Evolutionary conservation across 2,113 vertebrate genomes (phyloP), one percentile per base, ranked within the genome.

Genomic region (Coryphaenoides rupestris): DNA sequence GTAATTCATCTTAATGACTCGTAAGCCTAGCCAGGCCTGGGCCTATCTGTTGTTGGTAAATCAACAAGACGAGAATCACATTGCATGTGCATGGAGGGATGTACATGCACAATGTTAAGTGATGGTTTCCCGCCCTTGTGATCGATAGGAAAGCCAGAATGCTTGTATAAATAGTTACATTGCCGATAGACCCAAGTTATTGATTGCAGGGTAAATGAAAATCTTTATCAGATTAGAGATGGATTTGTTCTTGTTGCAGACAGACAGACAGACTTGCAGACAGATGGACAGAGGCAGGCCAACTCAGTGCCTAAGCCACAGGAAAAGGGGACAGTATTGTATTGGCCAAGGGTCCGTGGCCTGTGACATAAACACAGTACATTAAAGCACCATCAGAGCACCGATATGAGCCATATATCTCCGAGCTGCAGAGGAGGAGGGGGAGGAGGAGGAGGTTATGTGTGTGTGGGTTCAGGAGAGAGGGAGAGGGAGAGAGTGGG

Each of bases 151-250:
- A 82, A 79, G 82, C 79, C 80, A 84, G 83, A 89, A 88, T 87
- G 80, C 83, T 88, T 84, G 85, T 88, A 88, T 88, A 87, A 89
- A 89, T 88, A 88, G 87, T 88, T 87, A 85, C 83, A 84, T 88
- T 84, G 83, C 82, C 75, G 75, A 89, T 87, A 87, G 86, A 87
- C 80, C 76, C 65, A n/a, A 63, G 80, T 78, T 89, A 89, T 89
- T 86, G 87, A 89, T 88, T 81, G 74, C 78, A 80, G 84, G 87
- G 84, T 89, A 88, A 89, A 89, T 89, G 86, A 89, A 89, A 89
- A 89, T 87, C 87, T 87, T 89, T 89, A 89, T 89, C 86, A 87
- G 87, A 89, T 89, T 87, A 88, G 85, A 78, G 87, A 77, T 69
- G 82, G 74, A 84, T 84, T 81, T 87, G 79, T 74, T 80, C 80